phyloP scores from a whole-genome alignment of 2,888 invertebrate genomes.

The Ptycholaimellus sp. region DNA sequence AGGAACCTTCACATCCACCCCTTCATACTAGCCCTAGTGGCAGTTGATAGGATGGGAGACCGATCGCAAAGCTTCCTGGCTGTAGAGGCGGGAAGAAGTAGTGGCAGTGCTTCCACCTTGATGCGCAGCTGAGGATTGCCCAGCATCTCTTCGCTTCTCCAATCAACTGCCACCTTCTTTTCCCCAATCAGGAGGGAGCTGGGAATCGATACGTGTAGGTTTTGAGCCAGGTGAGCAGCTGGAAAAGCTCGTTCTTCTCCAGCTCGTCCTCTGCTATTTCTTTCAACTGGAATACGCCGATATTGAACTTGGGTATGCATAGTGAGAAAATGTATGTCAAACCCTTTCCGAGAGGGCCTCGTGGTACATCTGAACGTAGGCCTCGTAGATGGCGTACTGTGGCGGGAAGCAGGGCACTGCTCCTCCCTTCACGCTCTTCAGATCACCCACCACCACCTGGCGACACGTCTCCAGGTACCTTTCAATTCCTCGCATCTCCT shows the following conservation, averaged over 20 bases:
- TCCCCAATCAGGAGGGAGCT: slow-evolving; percentile 1
- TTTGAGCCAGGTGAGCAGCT: slow-evolving; percentile 73
- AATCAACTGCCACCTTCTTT: slow-evolving; percentile 7
- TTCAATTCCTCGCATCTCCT: too few relatives aligned
- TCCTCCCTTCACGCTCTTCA: slow-evolving; percentile 24
- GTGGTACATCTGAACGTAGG: slow-evolving; percentile 81
- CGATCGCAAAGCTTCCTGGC: slow-evolving; percentile 48
- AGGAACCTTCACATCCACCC: slow-evolving; percentile 13
- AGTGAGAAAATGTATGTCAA: slow-evolving; percentile 3
- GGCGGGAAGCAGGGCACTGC: slow-evolving; percentile 73
- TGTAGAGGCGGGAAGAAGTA: slow-evolving; percentile 48
- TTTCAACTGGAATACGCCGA: slow-evolving; percentile 37
- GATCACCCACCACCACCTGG: slow-evolving; percentile 16
- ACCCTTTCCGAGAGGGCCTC: slow-evolving; percentile 38
- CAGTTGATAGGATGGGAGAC: slow-evolving; percentile 5
- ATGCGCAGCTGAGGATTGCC: slow-evolving; percentile 50
- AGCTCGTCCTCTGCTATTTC: slow-evolving; percentile 63
- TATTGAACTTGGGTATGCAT: slow-evolving; percentile 1
- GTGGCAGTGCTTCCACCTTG: slow-evolving; percentile 41
- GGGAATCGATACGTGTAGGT: slow-evolving; percentile 40
- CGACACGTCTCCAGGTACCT: slow-evolving; percentile 50
- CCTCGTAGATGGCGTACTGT: slow-evolving; percentile 66
- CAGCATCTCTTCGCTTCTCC: slow-evolving; percentile 54
- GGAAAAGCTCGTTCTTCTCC: slow-evolving; percentile 87
- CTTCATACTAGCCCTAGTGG: neutral